Base-by-base conservation (phyloP, 1,140 invertebrate genomes). In the Halyomorpha halys region DNA sequence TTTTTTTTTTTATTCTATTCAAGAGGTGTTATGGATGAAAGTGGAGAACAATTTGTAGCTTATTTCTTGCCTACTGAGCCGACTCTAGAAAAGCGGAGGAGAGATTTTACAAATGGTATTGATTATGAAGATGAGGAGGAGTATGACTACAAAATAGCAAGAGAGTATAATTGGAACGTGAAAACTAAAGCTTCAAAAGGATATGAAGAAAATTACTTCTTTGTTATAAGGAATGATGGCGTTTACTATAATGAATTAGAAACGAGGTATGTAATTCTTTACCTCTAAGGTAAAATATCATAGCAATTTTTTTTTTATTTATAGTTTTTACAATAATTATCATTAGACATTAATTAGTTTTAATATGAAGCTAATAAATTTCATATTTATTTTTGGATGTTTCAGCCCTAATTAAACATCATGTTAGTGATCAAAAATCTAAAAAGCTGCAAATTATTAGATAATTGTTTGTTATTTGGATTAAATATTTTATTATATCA, bases 181-280 rank as follows among this genome's bases (percentile, higher is more conserved):
- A 98, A 98, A 74, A 97, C 91, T 74, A 98, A 98, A 80, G 86
- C 91, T 0, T 94, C 91, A 0, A 95, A 97, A 75, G 95, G 94
- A 45, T 98, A 97, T 72, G 94, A 98, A 76, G 96, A 98, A 76
- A 98, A 96, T 75, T 98, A 98, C 74, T 99, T 98, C 77, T 88
- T 98, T 75, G 89, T 97, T 63, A 83, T 96, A 61, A 82, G 93
- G 62, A 85, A 90, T 68, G 89, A 96, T 72, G 89, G 87, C 56
- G 89, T 96, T 25, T 98, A 89, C 76, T 99, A 98, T 75, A 95
- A 98, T 79, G 95, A 98, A 76, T 73, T 99, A 68, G 96, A 98
- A 77, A 98, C 95, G 0, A 85, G 82, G 82, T 83, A 67, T 63
- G 61, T 56, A 21, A 44, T 16, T 61, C 13, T 27, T 56, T 56